Evolutionary conservation across 2,888 invertebrate species (phyloP), one percentile per base, ranked within the genome.

Genomic region (Atethmia centrago): DNA sequence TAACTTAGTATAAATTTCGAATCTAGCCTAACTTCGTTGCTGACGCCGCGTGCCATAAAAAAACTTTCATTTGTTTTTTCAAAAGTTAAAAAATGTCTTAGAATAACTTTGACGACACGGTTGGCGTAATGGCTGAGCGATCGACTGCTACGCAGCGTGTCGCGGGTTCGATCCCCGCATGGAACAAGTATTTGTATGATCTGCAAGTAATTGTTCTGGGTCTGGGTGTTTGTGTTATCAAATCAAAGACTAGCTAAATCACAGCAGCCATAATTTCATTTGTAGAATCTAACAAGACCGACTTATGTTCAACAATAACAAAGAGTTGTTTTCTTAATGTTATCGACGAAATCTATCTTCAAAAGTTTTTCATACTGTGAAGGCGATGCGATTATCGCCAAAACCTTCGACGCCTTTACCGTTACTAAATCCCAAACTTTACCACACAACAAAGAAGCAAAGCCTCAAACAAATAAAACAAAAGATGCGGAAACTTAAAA

Each of bases 401-500:
- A 64, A 59, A 42, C 16, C 21, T 56, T 45, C n/a, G n/a, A 14
- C 12, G 7, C 40, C 1, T 31, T 36, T 7, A 16, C n/a, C 21
- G 2, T 53, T 16, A 51, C 21, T 8, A 64, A 67, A 62, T 31
- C 9, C 53, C 62, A 12, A 68, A 73, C 59, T 49, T 74, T 61
- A 14, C 51, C 25, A 28, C 61, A 42, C 31, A 76, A 79, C 62
- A 84, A 83, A 76, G 56, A 67, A 66, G 12, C 47, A 79, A 82
- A 71, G 51, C 59, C 56, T 64, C n/a, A n/a, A n/a, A n/a, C n/a
- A n/a, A n/a, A n/a, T n/a, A 77, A 58, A 78, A 84, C 83, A 85
- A 85, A 78, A 77, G 78, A 47, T 77, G 65, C 70, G 83, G 74
- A 74, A 66, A 79, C 80, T 67, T 69, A 78, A 82, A 85, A 88